These are phyloP conservation scores for Cydia fagiglandana DNA, from an alignment of 1,140 invertebrate species.

Conservation along the genomic window DNA sequence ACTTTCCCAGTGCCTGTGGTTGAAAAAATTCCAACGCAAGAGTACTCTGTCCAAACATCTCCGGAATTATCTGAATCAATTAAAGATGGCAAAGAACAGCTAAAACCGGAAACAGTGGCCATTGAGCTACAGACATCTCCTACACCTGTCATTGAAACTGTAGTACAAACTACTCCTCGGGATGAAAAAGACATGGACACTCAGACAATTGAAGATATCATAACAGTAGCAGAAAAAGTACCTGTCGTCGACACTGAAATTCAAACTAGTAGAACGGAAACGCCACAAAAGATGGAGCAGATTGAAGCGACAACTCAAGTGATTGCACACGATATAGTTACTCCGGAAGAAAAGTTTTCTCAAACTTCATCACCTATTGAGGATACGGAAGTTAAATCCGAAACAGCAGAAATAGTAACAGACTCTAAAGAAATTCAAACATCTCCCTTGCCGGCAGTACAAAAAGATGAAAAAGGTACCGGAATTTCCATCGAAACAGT, in stretches of 20 bases:
- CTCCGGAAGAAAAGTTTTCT: conserved; percentile 72
- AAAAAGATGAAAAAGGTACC: conserved; percentile 68
- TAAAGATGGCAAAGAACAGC: conserved; percentile 55
- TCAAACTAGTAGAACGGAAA: conserved; percentile 64
- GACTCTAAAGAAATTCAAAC: conserved; percentile 74
- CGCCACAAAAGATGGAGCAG: conserved; percentile 52
- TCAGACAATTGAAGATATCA: conserved; percentile 58
- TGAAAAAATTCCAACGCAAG: conserved; percentile 78
- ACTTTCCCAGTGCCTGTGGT: conserved; percentile 81
- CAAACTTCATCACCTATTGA: conserved; percentile 66
- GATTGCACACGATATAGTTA: conserved; percentile 59
- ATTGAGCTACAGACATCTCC: conserved; percentile 80
- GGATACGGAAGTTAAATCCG: conserved; percentile 41
- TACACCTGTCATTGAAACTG: conserved; percentile 72
- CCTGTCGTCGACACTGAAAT: conserved; percentile 57
- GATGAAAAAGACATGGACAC: conserved; percentile 69
- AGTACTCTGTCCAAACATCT: conserved; percentile 82
- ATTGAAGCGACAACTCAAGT: conserved; percentile 73
- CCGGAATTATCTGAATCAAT: conserved; percentile 77
- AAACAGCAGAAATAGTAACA: conserved; percentile 52
- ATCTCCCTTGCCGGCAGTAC: conserved; percentile 59
- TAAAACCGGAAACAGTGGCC: conserved; percentile 73
- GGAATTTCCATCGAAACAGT: conserved; percentile 63
- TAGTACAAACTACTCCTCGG: conserved; percentile 77
- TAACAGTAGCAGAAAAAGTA: conserved; percentile 48